A percentile compares a stretch with the other conserved stretches of the same genome.
These are phyloP conservation scores for Lepidochitona cinerea DNA, from an alignment of 2,888 invertebrate species.

Conservation along the genomic window DNA sequence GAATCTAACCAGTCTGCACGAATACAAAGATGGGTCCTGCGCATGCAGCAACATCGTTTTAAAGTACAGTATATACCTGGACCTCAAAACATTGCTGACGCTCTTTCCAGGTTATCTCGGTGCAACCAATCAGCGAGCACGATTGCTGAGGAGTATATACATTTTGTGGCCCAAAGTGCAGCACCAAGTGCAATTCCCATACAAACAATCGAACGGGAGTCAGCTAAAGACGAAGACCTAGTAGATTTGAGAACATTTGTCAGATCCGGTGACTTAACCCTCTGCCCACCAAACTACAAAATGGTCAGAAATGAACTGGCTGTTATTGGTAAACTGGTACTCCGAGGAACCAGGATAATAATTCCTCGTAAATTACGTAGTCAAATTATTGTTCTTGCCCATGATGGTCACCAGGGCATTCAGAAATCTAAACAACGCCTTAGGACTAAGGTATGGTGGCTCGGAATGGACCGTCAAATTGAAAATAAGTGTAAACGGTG, in stretches of 20 bases:
- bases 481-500: slow-evolving; percentile 15
- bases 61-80: slow-evolving; percentile 7
- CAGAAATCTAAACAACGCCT: slow-evolving; percentile 22
- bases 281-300: slow-evolving; percentile 2
- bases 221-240: slow-evolving; percentile 16
- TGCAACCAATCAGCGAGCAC: not conserved
- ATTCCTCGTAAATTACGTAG: slow-evolving; percentile 27
- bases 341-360: slow-evolving; percentile 31
- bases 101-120: slow-evolving; percentile 2
- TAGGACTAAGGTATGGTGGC: slow-evolving; percentile 43
- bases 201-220: slow-evolving; percentile 3
- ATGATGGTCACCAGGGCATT: slow-evolving; percentile 30
- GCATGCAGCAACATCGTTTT: slow-evolving; percentile 2
- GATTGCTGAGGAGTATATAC: not conserved
- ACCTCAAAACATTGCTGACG: slow-evolving; percentile 9
- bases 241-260: not conserved
- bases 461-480: slow-evolving; percentile 32
- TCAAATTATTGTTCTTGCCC: slow-evolving; percentile 10
- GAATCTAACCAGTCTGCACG: slow-evolving; percentile 14
- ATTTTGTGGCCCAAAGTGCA: slow-evolving; percentile 5
- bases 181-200: slow-evolving; percentile 9
- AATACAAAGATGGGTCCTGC: slow-evolving; percentile 11
- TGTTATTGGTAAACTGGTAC: slow-evolving; percentile 27
- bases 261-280: slow-evolving; percentile 4
- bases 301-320: slow-evolving; percentile 23